Base-by-base conservation (phyloP, 2,797 vertebrate genomes). In the Chelon labrosus region DNA sequence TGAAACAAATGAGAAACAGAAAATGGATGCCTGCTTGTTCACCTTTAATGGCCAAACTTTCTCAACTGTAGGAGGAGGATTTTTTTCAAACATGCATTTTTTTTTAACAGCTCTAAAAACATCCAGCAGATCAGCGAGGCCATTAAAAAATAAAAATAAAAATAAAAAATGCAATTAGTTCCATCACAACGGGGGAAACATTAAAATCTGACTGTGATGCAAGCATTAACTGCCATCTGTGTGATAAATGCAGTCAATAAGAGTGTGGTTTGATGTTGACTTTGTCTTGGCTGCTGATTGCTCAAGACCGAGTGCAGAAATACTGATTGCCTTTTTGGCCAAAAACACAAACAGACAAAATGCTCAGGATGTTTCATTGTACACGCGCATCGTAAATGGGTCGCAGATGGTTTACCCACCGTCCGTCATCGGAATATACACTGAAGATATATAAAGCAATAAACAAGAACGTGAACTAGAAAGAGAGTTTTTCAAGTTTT, bases 11-110 rank as follows among this genome's bases (percentile, higher is more conserved):
- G 1, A 46, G 19, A 52, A 38, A 63, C 14, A 83, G 79, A 84
- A 89, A 85, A 89, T 88, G 79, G 86, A 86, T 19, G 84, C 74
- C 80, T 80, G 51, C 42, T 59, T 47, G 1, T 57, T 4, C 11
- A 47, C 11, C 53, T 65, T 63, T 35, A 73, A 67, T 47, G 31
- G 27, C 8, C 49, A 77, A 69, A 74, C 52, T 64, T 75, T 69
- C 46, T 69, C 11, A 58, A 22, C 14, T 74, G 19, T 1, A 5
- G 14, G 5, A 22, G 0, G 25, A 59, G 16, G 42, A 46, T 56
- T 42, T 38, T 57, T 55, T 4, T 54, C 38, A 65, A 22, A 22
- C 22, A 22, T 22, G 22, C 22, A 22, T 22, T 52, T 3, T 27
- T 64, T 56, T 56, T 49, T 7, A 73, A 49, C 16, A 38, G 8